phyloP scores from a whole-genome alignment of 2,888 invertebrate species.

The Oxyteleia sp. region DNA sequence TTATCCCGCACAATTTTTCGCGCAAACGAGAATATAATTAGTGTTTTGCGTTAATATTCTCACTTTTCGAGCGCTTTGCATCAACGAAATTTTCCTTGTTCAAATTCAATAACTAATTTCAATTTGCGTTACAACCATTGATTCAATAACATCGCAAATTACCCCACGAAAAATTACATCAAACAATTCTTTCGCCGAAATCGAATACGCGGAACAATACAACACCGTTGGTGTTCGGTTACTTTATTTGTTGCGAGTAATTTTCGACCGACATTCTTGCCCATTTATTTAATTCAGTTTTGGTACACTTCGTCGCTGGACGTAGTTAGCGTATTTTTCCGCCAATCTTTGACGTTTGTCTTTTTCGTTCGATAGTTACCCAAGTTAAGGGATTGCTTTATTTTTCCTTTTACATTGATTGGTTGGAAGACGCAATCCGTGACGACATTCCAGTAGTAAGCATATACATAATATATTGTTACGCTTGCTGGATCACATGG shows the following conservation, averaged over 20 bases:
- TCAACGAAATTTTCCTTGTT: not conserved
- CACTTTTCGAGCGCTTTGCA: not conserved
- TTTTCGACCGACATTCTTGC: not conserved
- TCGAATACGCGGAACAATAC: not conserved
- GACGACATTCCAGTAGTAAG: slow-evolving; percentile 55
- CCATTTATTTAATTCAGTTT: not conserved
- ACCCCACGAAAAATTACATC: not conserved
- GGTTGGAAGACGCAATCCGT: slow-evolving; percentile 46
- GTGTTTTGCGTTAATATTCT: slow-evolving; percentile 25
- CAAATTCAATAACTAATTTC: not conserved
- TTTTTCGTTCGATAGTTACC: not conserved
- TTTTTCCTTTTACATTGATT: slow-evolving; percentile 65
- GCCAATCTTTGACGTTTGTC: slow-evolving; percentile 2
- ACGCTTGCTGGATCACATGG: slow-evolving; percentile 73
- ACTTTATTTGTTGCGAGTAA: not conserved
- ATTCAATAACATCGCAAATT: not conserved
- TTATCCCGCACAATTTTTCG: slow-evolving; percentile 37
- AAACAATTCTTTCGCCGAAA: not conserved
- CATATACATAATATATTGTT: slow-evolving; percentile 70
- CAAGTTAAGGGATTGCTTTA: slow-evolving; percentile 27
- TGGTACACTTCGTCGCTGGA: not conserved
- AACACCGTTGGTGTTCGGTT: not conserved
- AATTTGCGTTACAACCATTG: not conserved
- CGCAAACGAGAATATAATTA: slow-evolving; percentile 24
- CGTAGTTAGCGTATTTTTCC: slow-evolving; percentile 5